Base-by-base conservation (phyloP, 2,888 invertebrate genomes). In the Eucriotettix oculatus region DNA sequence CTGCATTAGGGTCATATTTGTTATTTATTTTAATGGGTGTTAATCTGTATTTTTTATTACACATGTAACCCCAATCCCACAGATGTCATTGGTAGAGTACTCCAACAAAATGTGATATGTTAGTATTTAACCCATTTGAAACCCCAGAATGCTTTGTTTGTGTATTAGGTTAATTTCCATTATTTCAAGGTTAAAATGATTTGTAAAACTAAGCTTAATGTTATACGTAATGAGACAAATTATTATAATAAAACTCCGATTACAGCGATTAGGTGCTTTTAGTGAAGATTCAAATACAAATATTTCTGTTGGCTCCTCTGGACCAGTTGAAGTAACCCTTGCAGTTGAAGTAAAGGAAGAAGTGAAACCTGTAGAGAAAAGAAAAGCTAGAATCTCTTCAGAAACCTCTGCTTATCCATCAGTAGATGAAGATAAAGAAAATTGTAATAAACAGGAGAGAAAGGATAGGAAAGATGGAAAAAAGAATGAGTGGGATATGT, bases 401-500 rank as follows among this genome's bases (percentile, higher is more conserved):
- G 69, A 61, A 74, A 64, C 62, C 56, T 48, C 53, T 57, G 60
- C 55, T 52, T 54, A 54, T 61, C 61, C 16, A 57, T n/a, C 17
- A 16, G 58, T 56, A 42, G 62, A 43, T 42, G 65, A 61, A 10
- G 71, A 72, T 29, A 59, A 63, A 5, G 67, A 68, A 54, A 64
- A 63, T 12, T 64, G 64, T 16, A 71, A 72, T 5, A 71, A 72
- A 60, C 64, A 66, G 54, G 64, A 65, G 10, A 60, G 56, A 53
- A 42, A 57, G 16, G 61, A 62, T 16, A 59, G 62, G 55, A 64
- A 64, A 42, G 72, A 70, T 64, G 62, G 63, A 17, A 82, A 81
- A 68, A 74, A 77, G n/a, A 76, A 80, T 14, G 85, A 87, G 67
- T 90, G 90, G 87, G 91, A 91, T 69, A 91, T 91, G 88, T 91